These are phyloP conservation scores for Macaca fascicularis DNA, from an alignment of 2,113 vertebrate genomes.

Conservation along the genomic window DNA sequence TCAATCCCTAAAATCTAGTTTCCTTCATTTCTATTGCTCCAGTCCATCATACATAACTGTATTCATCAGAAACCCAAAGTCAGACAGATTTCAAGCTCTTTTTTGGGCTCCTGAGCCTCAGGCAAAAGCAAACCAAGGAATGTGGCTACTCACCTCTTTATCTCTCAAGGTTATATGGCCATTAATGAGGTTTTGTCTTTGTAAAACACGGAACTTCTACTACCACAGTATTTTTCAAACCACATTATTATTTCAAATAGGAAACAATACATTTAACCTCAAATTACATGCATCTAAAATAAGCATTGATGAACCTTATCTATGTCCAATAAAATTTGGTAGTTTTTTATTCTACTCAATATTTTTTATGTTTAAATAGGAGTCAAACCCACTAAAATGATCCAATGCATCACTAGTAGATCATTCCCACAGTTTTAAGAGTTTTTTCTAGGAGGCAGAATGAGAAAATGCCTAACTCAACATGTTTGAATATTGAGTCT, in stretches of 20 bases:
- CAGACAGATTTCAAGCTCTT: neutral
- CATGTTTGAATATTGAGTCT: neutral
- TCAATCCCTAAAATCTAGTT: neutral
- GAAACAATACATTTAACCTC: neutral
- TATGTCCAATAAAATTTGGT: neutral
- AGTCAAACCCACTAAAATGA: neutral
- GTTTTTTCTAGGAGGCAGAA: neutral
- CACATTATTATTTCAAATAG: neutral
- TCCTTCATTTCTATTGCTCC: neutral
- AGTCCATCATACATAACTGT: neutral
- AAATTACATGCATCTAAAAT: neutral
- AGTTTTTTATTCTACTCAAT: neutral
- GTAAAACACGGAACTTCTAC: neutral
- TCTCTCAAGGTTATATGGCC: neutral
- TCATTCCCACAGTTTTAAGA: neutral
- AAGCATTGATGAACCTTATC: neutral
- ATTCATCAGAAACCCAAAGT: neutral
- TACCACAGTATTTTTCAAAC: neutral
- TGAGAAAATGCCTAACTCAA: neutral
- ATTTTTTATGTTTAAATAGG: neutral
- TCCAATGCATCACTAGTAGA: too few species aligned
- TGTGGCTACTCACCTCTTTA: neutral
- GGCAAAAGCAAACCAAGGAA: neutral
- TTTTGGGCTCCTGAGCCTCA: neutral
- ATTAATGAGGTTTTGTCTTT: neutral